Base-by-base conservation (phyloP, 2,888 invertebrate species). In the Hemicrepidius hirtus region DNA sequence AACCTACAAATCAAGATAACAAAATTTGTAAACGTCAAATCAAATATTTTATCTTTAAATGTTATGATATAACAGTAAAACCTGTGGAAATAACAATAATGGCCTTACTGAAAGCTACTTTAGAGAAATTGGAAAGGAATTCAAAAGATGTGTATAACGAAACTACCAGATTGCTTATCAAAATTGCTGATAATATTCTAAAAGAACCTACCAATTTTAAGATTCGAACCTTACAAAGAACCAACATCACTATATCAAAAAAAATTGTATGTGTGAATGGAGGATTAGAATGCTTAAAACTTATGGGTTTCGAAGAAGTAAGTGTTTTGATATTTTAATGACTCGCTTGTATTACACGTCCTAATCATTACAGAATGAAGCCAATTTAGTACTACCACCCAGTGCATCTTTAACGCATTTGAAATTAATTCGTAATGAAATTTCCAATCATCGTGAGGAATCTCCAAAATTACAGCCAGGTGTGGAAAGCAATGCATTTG, bases 261-360 rank as follows among this genome's bases (percentile, higher is more conserved):
- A 82, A 84, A 70, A 79, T 85, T 71, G 63, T 85, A 13, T 64
- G 75, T 21, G 73, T 80, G 12, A 68, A 76, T 10, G 85, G 84
- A 41, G 84, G 82, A 32, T 50, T 65, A 28, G 82, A 83, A 16
- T 83, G 82, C 76, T 77, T 85, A 41, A 78, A 76, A 75, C 32
- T 79, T 21, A 83, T 85, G 83, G 85, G 85, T 6, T 85, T 85
- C 78, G 35, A 78, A 76, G 85, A 85, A 77, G 85, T 85, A 78
- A 46, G 55, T 55, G 13, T 18, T 32, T 13, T 32, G 16, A 13
- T 2, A 13, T 40, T 44, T 12, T 49, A 16, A 44, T 10, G 21
- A 24, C n/a, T 28, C 0, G 3, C 35, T 18, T n/a, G 12, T 35
- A 20, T 3, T 1, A 18, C 12, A 13, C 7, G n/a, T 6, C 0